Base-by-base conservation (phyloP, 2,113 vertebrate genomes). In the Sterrhoptilus dennistouni region DNA sequence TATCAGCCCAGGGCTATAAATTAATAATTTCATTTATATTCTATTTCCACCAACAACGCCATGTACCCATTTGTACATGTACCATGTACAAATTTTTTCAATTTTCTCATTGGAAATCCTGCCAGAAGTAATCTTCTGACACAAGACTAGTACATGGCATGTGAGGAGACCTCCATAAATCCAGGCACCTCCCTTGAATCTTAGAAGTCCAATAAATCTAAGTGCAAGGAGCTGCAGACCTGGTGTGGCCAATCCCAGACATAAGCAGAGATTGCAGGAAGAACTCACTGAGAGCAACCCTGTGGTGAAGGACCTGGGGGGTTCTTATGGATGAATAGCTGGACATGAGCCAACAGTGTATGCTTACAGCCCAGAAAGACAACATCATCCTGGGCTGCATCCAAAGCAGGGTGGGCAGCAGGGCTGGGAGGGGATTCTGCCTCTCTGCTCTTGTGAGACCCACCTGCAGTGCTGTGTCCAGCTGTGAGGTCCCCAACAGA, bases 261-360 rank as follows among this genome's bases (percentile, higher is more conserved):
- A 22, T 0, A 4, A 69, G 54, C 35, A 83, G 14, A 33, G 29
- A 33, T 12, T 69, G 24, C 11, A 60, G 35, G 23, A 44, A 65
- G 2, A 65, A 19, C 17, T 69, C 54, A 40, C 0, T 23, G 29
- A 54, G 40, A 49, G 25, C 14, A 61, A 21, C 12, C 17, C 29
- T 35, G 54, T 11, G 47, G 40, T 54, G 70, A 60, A 61, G 10
- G 47, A 61, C 47, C 14, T 61, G 14, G 8, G 25, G 20, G 11
- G 4, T 12, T 68, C n/a, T 54, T 0, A 22, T 1, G 24, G 17
- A 69, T 40, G 21, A 35, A 29, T 3, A 68, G 38, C 25, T 61
- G 63, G 6, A 47, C n/a, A 40, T 27, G 54, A 61, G 14, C 18
- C 54, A 69, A 1, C 0, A 0, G n/a, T 16, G 25, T 0, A 25